Conservation (phyloP, 2,797 vertebrate genomes). For the Tangara arthus region DNA sequence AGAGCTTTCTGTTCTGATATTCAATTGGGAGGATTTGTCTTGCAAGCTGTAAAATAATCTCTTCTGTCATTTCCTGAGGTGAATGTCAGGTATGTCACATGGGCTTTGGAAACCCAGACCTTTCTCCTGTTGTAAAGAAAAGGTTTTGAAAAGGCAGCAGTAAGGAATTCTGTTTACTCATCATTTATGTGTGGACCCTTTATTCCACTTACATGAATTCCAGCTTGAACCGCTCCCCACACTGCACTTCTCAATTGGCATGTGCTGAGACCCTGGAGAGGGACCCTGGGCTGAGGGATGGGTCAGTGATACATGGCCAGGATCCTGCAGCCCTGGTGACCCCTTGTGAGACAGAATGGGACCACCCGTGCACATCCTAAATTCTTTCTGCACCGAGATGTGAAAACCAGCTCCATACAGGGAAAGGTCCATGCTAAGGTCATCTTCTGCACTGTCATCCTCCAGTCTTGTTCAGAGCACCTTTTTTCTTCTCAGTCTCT, state of each 20-base stretch:
- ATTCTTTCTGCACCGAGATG: not conserved
- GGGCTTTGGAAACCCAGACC: not conserved
- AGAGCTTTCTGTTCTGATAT: not conserved
- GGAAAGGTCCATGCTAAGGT: not conserved
- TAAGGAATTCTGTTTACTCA: not conserved
- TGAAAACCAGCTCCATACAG: not conserved
- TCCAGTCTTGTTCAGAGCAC: not conserved
- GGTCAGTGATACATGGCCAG: rapidly evolving
- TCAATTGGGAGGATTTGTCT: not conserved
- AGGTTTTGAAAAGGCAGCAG: not conserved
- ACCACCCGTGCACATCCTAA: not conserved
- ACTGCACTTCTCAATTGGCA: rapidly evolving
- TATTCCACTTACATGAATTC: not conserved
- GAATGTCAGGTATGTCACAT: not conserved
- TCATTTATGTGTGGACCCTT: not conserved
- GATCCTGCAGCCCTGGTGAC: not conserved
- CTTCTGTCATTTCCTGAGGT: not conserved
- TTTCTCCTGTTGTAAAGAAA: not conserved
- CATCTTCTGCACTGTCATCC: not conserved
- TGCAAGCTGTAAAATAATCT: not conserved
- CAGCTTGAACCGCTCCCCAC: not conserved
- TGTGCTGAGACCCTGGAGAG: not conserved
- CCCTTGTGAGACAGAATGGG: not conserved
- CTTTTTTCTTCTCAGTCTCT: not conserved
- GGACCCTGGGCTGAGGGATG: not conserved